Evolutionary conservation across 2,113 vertebrate species (phyloP), one percentile per base, ranked within the genome.

Genomic region (Indicator maculatus): DNA sequence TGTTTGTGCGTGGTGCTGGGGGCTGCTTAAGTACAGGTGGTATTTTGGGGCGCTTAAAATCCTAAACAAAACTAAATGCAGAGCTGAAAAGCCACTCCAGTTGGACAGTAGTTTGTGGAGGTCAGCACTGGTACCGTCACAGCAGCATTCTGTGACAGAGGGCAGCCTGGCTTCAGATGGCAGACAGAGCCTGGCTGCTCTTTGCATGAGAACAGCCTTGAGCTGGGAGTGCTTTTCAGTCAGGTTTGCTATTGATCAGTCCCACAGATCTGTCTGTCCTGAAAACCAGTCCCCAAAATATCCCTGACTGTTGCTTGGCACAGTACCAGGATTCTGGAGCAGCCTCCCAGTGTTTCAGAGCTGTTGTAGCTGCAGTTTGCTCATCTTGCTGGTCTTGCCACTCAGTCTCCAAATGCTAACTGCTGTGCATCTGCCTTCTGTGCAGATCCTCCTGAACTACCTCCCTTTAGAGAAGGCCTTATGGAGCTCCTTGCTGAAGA

Each of bases 391-490:
- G 56, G 6, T 70, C 3, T n/a, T 55, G 15, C 24, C 67, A 12
- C 38, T 86, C 26, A 1, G 63, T 58, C 50, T 82, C n/a, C 58
- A 39, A 16, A 31, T 30, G 14, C 30, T 88, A 26, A 89, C 31
- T 52, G 21, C 12, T 60, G 12, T 66, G 39, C 19, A 1, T 74
- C 41, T 79, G 87, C 89, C 33, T 77, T 88, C 60, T 95, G 38
- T 88, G 26, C 95, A 99, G 99, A 98, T 99, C 90, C 98, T 99
- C 79, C 97, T 99, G 36, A 99, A 99, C 97, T 99, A 99, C 96
- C 98, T 99, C 77, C 99, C 99, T 56, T 89, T 97, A 71, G 98
- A 99, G 89, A 98, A 98, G 96, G 97, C 97, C 11, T 89, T 98
- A 95, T 99, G 99, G 99, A 98, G 98, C 41, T 98, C 98, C 20